Conservation (phyloP, 1,140 invertebrate genomes). For the Calycopis cecrops region DNA sequence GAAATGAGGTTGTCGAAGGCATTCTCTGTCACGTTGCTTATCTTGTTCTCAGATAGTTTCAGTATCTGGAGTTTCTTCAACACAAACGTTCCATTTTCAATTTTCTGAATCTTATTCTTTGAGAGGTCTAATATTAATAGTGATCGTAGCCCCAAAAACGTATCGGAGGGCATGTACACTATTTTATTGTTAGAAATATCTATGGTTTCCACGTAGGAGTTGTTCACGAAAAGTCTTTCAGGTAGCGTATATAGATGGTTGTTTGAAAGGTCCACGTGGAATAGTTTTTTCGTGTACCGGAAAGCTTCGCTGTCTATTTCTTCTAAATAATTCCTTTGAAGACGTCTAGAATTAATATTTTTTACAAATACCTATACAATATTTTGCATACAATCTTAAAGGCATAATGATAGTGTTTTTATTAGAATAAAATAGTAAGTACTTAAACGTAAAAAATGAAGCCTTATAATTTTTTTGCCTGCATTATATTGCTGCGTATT, state of each 20-base stretch:
- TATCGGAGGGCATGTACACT: conserved; percentile 72
- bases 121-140: conserved; percentile 79
- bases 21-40: conserved; percentile 75
- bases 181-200: conserved; percentile 84
- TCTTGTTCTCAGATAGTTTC: conserved; percentile 78
- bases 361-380: background rate
- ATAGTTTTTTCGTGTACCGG: conserved; percentile 78
- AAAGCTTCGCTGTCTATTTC: conserved; percentile 82
- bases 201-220: conserved; percentile 79
- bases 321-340: conserved; percentile 85
- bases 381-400: too few species aligned
- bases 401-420: too few species aligned
- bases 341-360: conserved; percentile 69
- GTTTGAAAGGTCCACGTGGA: conserved; percentile 83
- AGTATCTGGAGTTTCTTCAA: conserved; percentile 76
- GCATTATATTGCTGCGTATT: too few species aligned
- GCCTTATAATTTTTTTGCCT: too few species aligned
- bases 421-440: too few species aligned
- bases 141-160: conserved; percentile 70
- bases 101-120: conserved; percentile 75
- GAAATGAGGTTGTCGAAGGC: conserved; percentile 75
- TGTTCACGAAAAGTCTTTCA: conserved; percentile 78
- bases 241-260: conserved; percentile 81
- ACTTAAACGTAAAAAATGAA: too few species aligned
- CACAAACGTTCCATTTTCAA: conserved; percentile 77